A percentile compares a stretch with the other conserved stretches of the same genome.
Evolutionary conservation across 30 jellyfish, hydroid and myxozoan species (phyloP).

Genomic region (Haliclystus octoradiatus): DNA sequence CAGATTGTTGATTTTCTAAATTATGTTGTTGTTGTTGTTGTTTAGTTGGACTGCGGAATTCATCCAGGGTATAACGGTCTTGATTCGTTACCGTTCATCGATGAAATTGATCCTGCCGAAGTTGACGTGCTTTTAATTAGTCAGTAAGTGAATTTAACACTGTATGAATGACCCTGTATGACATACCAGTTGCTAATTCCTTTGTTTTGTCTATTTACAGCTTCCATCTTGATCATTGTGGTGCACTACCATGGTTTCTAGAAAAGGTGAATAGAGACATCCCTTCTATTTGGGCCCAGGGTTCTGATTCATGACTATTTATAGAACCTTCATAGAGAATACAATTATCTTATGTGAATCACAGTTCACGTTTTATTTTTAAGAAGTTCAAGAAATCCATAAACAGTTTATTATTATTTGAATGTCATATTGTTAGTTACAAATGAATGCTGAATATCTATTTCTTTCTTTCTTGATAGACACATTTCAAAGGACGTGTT

Average conservation of each 20-base stretch:
- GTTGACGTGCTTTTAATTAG: constrained; percentile 84
- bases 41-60: constrained; percentile 92
- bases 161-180: neutral
- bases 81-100: constrained; percentile 92
- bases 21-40: neutral
- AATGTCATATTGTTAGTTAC: no score
- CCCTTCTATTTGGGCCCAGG: no score
- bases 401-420: no score
- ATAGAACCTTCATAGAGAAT: no score
- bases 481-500: constrained; percentile 98
- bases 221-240: constrained; percentile 99
- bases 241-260: constrained; percentile 98
- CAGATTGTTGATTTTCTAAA: neutral
- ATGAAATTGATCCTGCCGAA: constrained; percentile 97
- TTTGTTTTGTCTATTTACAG: constrained; percentile 3
- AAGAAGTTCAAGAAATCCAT: no score
- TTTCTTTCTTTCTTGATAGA: constrained; percentile 22
- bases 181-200: neutral
- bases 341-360: no score
- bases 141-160: constrained; percentile 39
- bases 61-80: constrained; percentile 98
- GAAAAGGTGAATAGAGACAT: constrained; percentile 84
- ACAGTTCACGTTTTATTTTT: no score
- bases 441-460: no score
- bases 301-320: no score